phyloP scores from a whole-genome alignment of 1,140 invertebrate genomes.

The Plutomurus gul region DNA sequence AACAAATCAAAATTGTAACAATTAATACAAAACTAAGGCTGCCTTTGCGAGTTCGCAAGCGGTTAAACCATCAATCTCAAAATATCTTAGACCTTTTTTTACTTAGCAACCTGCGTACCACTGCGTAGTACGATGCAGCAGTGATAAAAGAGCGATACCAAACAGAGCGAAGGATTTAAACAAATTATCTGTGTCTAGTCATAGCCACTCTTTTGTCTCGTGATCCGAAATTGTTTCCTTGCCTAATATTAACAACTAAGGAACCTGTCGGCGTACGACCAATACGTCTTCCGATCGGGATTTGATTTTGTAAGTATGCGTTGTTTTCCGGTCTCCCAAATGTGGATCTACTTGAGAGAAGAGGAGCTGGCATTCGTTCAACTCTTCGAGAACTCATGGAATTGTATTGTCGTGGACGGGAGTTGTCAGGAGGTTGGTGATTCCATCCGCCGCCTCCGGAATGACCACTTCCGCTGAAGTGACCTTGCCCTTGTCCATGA shows the following conservation, averaged over 20 bases:
- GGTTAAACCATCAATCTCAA: no score
- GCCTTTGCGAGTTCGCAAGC: no score
- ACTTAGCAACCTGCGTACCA: no score
- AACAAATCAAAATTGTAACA: no score
- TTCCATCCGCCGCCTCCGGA: neutral
- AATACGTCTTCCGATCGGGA: constrained; percentile 37
- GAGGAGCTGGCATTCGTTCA: constrained; percentile 25
- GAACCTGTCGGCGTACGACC: constrained; percentile 38
- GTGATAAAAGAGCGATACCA: no score
- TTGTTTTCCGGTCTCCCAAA: neutral
- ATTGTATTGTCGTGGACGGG: neutral
- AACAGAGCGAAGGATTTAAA: no score
- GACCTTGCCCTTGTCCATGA: neutral
- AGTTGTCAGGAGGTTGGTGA: neutral
- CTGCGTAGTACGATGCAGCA: no score
- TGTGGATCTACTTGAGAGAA: constrained; percentile 30
- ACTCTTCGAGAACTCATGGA: constrained; percentile 13
- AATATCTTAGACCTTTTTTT: no score
- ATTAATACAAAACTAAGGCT: no score
- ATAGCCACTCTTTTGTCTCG: neutral
- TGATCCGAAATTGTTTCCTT: constrained; percentile 19
- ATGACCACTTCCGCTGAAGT: neutral
- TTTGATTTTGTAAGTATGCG: neutral
- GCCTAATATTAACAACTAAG: constrained; percentile 50
- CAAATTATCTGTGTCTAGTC: neutral